These are phyloP conservation scores for Ichneumoninae sp. DNA, from an alignment of 2,888 invertebrate species.

Conservation along the genomic window DNA sequence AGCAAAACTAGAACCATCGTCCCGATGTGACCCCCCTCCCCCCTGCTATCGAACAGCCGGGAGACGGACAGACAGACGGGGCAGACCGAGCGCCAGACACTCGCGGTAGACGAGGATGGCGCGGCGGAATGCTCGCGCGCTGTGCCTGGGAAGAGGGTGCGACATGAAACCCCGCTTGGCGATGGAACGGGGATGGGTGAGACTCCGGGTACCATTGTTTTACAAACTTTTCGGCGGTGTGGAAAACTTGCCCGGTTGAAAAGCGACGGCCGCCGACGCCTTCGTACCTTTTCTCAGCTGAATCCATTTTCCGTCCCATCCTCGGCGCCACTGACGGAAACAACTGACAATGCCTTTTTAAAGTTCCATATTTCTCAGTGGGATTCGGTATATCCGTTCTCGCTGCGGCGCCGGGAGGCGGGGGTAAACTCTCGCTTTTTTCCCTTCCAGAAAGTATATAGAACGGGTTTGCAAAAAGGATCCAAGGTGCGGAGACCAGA, in stretches of 20 bases:
- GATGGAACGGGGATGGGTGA: slow-evolving; percentile 18
- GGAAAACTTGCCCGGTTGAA: slow-evolving; percentile 67
- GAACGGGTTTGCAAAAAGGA: neutral
- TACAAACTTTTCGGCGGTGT: slow-evolving; percentile 73
- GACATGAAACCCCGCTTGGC: slow-evolving; percentile 33
- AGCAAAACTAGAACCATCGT: neutral
- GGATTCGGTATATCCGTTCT: slow-evolving; percentile 21
- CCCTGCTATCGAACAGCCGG: slow-evolving; percentile 32
- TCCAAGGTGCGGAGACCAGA: neutral
- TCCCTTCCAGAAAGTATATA: slow-evolving; percentile 11
- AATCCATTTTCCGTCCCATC: slow-evolving; percentile 8
- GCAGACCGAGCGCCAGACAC: slow-evolving; percentile 68
- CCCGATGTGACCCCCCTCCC: neutral
- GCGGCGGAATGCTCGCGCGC: slow-evolving; percentile 40
- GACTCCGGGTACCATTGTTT: slow-evolving; percentile 69
- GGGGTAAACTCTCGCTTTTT: neutral
- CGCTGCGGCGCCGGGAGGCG: neutral
- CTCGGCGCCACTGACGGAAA: slow-evolving; percentile 21
- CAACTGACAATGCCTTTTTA: slow-evolving; percentile 69
- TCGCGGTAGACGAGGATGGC: slow-evolving; percentile 50
- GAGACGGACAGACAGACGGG: slow-evolving; percentile 59
- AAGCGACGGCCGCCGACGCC: slow-evolving; percentile 24
- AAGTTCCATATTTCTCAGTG: slow-evolving; percentile 70
- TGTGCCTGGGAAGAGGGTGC: slow-evolving; percentile 42
- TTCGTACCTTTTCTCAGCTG: slow-evolving; percentile 24